Percentiles rank a stretch among this genome's conserved stretches.
phyloP scores from a whole-genome alignment of 2,797 vertebrate genomes.

The Epinephelus malabaricus region DNA sequence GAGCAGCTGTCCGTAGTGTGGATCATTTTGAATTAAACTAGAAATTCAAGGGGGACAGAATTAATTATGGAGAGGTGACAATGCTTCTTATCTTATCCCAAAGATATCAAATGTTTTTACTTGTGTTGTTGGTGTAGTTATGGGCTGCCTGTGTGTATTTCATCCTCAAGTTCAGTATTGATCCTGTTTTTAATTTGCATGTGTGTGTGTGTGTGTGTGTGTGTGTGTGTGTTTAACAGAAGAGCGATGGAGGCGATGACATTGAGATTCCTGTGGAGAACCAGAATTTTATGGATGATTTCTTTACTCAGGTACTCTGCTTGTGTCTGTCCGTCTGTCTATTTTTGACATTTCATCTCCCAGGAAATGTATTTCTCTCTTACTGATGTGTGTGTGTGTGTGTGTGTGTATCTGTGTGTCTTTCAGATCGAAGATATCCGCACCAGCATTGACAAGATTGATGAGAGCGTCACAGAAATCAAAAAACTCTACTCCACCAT shows the following conservation, averaged over 20 bases:
- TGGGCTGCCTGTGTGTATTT: not conserved
- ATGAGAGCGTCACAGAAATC: slow-evolving; percentile 91
- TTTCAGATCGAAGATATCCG: slow-evolving; percentile 93
- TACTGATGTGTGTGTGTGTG: not conserved
- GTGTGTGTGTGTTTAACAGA: slow-evolving; percentile 75
- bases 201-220: slow-evolving; percentile 27
- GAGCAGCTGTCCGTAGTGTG: too few species aligned
- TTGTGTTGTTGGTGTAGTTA: not conserved
- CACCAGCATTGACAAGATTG: slow-evolving; percentile 93
- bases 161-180: not conserved
- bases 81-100: too few species aligned
- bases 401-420: not conserved
- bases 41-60: too few species aligned
- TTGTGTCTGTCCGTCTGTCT: not conserved
- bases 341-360: not conserved
- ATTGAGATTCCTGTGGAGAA: slow-evolving; percentile 91
- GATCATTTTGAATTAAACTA: too few species aligned
- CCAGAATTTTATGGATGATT: slow-evolving; percentile 95
- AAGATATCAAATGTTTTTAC: too few species aligned
- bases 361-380: not conserved
- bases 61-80: too few species aligned
- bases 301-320: slow-evolving; percentile 90
- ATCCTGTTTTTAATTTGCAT: not conserved
- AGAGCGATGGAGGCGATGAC: slow-evolving; percentile 88
- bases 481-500: slow-evolving; percentile 96